Conservation (phyloP, 2,113 vertebrate genomes). For the Emydocephalus ijimae region DNA sequence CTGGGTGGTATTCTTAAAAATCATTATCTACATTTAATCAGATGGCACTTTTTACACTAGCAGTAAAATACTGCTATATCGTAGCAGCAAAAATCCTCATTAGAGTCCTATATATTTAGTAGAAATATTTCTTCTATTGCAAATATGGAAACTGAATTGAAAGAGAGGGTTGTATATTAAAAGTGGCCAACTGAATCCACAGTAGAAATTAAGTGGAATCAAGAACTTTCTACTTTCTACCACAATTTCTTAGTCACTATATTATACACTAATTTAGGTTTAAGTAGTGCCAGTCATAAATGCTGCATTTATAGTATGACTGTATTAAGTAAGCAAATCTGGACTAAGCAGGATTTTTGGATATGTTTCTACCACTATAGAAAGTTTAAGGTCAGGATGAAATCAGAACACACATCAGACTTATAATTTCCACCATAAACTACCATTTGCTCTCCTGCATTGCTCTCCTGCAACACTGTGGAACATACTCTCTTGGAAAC, state of each 20-base stretch:
- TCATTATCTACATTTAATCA: neutral
- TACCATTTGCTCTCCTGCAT: neutral
- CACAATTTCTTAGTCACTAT: neutral
- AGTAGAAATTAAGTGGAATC: neutral
- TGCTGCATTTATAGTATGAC: neutral
- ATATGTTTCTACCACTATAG: neutral
- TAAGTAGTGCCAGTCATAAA: fast-evolving
- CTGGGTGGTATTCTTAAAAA: neutral
- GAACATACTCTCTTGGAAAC: neutral
- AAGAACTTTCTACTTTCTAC: neutral
- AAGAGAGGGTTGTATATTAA: neutral
- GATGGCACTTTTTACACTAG: neutral
- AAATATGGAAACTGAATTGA: neutral
- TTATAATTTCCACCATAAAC: too few relatives aligned
- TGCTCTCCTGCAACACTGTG: neutral
- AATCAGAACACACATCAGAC: neutral
- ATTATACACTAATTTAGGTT: too few relatives aligned
- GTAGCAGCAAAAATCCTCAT: neutral
- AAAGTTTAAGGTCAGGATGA: neutral
- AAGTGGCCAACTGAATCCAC: neutral
- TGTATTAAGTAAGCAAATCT: neutral
- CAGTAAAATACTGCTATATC: neutral
- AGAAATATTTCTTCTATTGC: neutral
- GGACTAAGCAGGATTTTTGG: neutral
- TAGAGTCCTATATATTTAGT: neutral